phyloP scores from a whole-genome alignment of 2,797 vertebrate genomes.

The Alauda arvensis region DNA sequence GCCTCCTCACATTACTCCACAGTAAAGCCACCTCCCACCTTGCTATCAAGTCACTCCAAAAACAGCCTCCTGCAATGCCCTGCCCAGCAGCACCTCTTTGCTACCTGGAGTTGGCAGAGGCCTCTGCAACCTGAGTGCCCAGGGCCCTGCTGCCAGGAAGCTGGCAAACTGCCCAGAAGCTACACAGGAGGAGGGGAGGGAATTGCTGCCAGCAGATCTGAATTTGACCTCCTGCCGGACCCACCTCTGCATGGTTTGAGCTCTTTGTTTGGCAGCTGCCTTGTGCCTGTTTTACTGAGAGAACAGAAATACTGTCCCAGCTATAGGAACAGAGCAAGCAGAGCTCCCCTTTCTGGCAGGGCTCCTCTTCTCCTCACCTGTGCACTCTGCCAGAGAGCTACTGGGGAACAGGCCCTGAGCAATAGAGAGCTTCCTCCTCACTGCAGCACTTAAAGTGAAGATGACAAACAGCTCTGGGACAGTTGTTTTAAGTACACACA shows the following conservation, averaged over 20 bases:
- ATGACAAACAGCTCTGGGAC: neutral
- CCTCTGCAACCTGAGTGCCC: neutral
- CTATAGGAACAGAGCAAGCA: neutral
- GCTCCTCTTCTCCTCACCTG: neutral
- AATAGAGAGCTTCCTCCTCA: neutral
- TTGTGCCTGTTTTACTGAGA: neutral
- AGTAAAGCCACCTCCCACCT: neutral
- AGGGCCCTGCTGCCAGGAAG: neutral
- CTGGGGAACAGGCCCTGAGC: fast-evolving
- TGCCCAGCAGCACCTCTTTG: neutral
- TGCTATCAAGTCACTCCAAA: neutral
- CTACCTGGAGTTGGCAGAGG: neutral
- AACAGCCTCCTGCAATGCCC: neutral
- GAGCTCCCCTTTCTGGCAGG: neutral
- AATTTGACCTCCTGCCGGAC: neutral
- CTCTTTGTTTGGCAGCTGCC: neutral
- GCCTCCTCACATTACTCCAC: neutral
- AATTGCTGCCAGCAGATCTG: neutral
- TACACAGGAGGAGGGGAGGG: neutral
- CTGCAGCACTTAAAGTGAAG: neutral
- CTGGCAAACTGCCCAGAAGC: neutral
- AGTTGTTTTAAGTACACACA: neutral
- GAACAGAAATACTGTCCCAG: neutral
- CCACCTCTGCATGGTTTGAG: neutral
- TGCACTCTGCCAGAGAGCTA: neutral